Base-by-base conservation (phyloP, 2,113 vertebrate species). In the Leiothrix lutea region DNA sequence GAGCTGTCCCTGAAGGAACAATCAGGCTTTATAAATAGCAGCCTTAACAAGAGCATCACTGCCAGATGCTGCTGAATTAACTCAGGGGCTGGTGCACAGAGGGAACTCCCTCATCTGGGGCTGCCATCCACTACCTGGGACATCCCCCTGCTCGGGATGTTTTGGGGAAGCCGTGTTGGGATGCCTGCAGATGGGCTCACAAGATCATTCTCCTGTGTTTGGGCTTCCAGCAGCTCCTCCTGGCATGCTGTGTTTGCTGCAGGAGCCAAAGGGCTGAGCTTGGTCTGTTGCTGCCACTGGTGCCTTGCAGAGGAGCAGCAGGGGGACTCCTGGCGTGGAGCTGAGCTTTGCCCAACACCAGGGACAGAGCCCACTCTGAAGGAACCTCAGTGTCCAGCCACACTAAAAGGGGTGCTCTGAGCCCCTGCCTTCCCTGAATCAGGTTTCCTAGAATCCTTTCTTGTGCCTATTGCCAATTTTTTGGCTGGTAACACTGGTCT, bases 1-100 rank as follows among this genome's bases (percentile, higher is more conserved):
- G 70, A 84, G 79, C 88, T 85, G 86, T 89, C 91, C 95, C 94
- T 85, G 93, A 90, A 79, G n/a, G 80, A 90, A 78, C 94, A 97
- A 95, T 96, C 78, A 92, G 62, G 54, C 90, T 96, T 97, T 97
- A 97, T 93, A 97, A 98, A 97, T 72, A 91, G 85, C 86, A 97
- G 74, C 70, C 56, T 77, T 91, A 92, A 84, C 88, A 57, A 73
- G 94, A 88, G 50, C 31, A 44, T 93, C 70, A 3, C 90, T 87
- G 91, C 82, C 82, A 95, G 94, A 95, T 92, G 87, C 93, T 96
- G 90, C 95, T 71, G 79, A 33, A 81, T 62, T 58, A 92, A n/a
- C 67, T 57, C 53, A 51, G 82, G 67, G 92, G 29, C 92, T 94
- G 4, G 14, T 86, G 88, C 88, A 74, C 80, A 17, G 28, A 77